Evolutionary conservation across 2,797 vertebrate species (phyloP), one percentile per base, ranked within the genome.

Genomic region (Argya squamiceps): DNA sequence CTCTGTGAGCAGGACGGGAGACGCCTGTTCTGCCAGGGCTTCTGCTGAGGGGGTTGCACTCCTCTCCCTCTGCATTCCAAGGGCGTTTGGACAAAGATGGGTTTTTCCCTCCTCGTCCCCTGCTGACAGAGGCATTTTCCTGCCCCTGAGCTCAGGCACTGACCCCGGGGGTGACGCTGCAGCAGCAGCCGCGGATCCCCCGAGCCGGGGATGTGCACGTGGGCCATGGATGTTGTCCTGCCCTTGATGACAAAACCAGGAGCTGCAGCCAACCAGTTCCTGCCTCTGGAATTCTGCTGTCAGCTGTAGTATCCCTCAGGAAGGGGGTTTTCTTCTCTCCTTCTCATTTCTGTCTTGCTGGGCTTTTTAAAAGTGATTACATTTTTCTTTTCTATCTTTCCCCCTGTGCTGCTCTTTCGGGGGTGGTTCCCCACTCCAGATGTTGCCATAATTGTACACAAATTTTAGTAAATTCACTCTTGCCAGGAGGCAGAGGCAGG

Each of bases 281-380:
- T 26, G 50, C 30, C n/a, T 6, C 68, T 53, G 73, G 23, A 39
- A 41, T 55, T 32, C 62, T 47, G 24, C 87, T 64, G 39, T 8
- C 46, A 37, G 62, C 67, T 24, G 24, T 3, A 16, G 41, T 0
- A 34, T 37, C 67, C 56, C 67, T 12, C 32, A 7, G 56, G 39
- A 62, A 53, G 30, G 7, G 7, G 30, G 30, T 53, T 86, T 79
- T 46, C 34, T 63, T 34, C n/a, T 36, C 30, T 59, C 34, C 44
- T 13, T 24, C 49, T n/a, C 5, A 47, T 83, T 75, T 79, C 26
- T 58, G 9, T 32, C 34, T 70, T 30, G 12, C 26, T 74, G 26
- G 0, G 26, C 4, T 37, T 52, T 60, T 11, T 52, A 1, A 34
- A 15, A 36, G n/a, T 21, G 7, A 29, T 53, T 21, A 8, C 0